Conservation (phyloP, 2,888 invertebrate species). For the Belgica antarctica region DNA sequence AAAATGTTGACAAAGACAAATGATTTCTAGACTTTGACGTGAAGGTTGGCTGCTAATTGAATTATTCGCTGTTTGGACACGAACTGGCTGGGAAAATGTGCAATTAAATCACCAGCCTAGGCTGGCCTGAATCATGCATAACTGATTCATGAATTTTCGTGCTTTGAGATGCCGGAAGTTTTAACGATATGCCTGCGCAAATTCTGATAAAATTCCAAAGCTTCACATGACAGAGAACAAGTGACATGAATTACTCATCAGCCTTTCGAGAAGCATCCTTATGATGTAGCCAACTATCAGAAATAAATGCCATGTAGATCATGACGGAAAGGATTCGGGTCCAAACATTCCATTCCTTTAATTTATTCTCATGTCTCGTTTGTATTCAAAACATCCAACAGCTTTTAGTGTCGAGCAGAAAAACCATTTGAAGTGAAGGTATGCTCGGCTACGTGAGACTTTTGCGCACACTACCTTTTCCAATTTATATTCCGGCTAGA, state of each 20-base stretch:
- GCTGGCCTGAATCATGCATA: too few species aligned
- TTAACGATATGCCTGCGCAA: too few species aligned
- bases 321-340: conserved; percentile 33
- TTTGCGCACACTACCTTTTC: conserved; percentile 18
- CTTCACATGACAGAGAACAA: conserved; percentile 3
- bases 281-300: neutral
- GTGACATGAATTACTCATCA: conserved; percentile 5
- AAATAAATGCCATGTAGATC: conserved; percentile 5
- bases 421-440: conserved; percentile 32
- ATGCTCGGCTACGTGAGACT: conserved; percentile 28
- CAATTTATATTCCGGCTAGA: conserved; percentile 32
- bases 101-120: neutral
- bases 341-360: conserved; percentile 12
- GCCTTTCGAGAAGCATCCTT: neutral
- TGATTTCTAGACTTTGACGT: conserved; percentile 17
- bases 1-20: conserved; percentile 38
- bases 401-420: conserved; percentile 36
- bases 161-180: too few species aligned
- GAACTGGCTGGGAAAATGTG: neutral
- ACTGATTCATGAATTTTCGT: too few species aligned
- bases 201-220: neutral
- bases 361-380: conserved; percentile 37
- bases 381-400: conserved; percentile 41
- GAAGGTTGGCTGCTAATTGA: neutral
- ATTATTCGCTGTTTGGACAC: neutral